Evolutionary conservation across 1,140 invertebrate genomes (phyloP).

Genomic region (Drosophila arawakana): DNA sequence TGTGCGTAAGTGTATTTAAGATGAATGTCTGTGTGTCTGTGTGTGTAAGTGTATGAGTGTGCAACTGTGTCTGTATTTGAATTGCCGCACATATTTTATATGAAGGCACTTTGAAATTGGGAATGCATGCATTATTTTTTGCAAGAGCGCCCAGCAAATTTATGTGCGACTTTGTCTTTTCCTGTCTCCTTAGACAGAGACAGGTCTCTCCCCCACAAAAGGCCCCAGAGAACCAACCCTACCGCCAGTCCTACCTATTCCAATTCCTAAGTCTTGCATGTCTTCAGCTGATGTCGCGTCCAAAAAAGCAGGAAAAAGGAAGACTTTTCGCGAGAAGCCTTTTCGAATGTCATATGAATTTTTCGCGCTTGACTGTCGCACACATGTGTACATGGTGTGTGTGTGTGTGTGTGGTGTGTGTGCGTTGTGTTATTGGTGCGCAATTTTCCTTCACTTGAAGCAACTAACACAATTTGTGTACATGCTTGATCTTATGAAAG

Average conservation of each 20-base stretch:
- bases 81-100: slow-evolving; percentile 75
- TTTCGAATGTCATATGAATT: slow-evolving; percentile 75
- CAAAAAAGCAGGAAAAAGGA: not conserved
- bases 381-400: slow-evolving; percentile 37
- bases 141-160: slow-evolving; percentile 61
- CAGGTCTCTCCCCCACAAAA: slow-evolving; percentile 21
- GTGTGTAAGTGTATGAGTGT: slow-evolving; percentile 1
- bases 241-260: not conserved
- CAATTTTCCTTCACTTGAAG: slow-evolving; percentile 65
- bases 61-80: slow-evolving; percentile 19
- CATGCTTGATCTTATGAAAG: slow-evolving; percentile 74
- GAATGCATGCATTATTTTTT: slow-evolving; percentile 68
- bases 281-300: slow-evolving; percentile 25
- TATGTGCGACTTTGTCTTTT: slow-evolving; percentile 45
- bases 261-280: slow-evolving; percentile 13
- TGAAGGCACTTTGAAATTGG: slow-evolving; percentile 69
- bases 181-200: no score
- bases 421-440: slow-evolving; percentile 27
- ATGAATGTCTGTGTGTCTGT: not conserved
- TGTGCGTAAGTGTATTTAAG: slow-evolving; percentile 39
- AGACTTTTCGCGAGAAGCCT: slow-evolving; percentile 35
- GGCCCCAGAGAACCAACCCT: not conserved
- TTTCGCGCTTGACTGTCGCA: slow-evolving; percentile 56
- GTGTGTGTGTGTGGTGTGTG: slow-evolving; percentile 27
- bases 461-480: slow-evolving; percentile 72